phyloP scores from a whole-genome alignment of 2,888 invertebrate genomes.

The Caenorhabditis sp. region DNA sequence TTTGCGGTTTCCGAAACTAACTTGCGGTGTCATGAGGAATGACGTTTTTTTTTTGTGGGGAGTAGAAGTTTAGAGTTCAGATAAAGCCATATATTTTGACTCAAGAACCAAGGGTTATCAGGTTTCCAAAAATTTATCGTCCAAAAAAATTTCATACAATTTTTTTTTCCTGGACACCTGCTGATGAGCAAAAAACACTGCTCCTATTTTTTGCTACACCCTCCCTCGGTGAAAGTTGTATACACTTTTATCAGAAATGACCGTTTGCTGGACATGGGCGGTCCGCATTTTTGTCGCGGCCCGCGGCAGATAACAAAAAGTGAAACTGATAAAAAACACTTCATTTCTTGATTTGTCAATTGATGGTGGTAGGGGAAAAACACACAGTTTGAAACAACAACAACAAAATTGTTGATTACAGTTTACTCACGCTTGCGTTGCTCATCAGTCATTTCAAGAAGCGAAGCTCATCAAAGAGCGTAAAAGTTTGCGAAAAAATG shows the following conservation, averaged over 20 bases:
- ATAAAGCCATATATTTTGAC: too few species aligned
- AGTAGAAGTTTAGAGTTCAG: too few species aligned
- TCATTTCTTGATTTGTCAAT: not conserved
- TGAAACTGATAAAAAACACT: not conserved
- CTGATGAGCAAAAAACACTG: not conserved
- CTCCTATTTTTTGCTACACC: not conserved
- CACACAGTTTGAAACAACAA: not conserved
- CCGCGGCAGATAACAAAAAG: too few species aligned
- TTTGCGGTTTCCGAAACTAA: too few species aligned
- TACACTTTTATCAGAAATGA: not conserved
- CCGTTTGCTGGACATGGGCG: not conserved
- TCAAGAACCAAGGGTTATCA: too few species aligned
- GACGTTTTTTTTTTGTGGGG: too few species aligned
- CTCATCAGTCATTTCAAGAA: constrained; percentile 18
- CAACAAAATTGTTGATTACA: constrained; percentile 1
- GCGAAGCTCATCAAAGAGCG: not conserved
- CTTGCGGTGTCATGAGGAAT: too few species aligned
- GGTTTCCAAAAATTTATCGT: too few species aligned
- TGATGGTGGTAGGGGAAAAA: constrained; percentile 6
- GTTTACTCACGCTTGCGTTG: constrained; percentile 27
- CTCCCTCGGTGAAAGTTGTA: not conserved
- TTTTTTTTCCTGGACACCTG: too few species aligned
- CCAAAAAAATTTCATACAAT: too few species aligned
- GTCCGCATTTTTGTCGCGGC: not conserved
- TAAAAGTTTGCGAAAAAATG: not conserved